Base-by-base conservation (phyloP, 2,888 invertebrate species). In the Cenopis cana region DNA sequence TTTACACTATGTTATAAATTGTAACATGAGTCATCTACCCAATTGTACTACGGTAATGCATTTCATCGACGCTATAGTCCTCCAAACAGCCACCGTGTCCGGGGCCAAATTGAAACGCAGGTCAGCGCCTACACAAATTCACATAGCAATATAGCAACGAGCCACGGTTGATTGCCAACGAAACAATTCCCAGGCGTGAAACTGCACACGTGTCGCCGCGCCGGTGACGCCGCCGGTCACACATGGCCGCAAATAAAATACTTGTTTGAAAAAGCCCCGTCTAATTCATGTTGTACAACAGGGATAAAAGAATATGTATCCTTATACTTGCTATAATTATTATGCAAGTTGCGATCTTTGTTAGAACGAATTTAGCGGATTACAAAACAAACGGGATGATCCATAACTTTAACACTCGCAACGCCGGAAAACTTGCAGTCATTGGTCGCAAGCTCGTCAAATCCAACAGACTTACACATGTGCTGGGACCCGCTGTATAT, bases 81-180 rank as follows among this genome's bases (percentile, higher is more conserved):
- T 49, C 12, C 68, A 69, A 62, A 62, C 49, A 49, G 14, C 68
- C 55, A 20, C 10, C 12, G 56, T 24, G 36, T 50, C 36, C 20
- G 52, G 10, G 52, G 18, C 52, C 24, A 59, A 71, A 71, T 71
- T 66, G 71, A 71, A 71, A 61, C 67, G 60, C 66, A 61, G 70
- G 59, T 70, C 70, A 70, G 67, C 55, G 56, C 66, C 67, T 67
- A 71, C 71, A 71, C 71, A 71, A 71, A 71, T 71, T 71, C 66
- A 55, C 55, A 61, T 70, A 65, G 69, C 69, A 70, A 65, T n/a
- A 62, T n/a, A 62, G 62, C 62, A 69, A 62, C 64, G 62, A 62
- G 70, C 60, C 36, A 49, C 60, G 70, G 66, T 66, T 71, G 70
- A 71, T 66, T 71, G 70, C 60, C 46, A 59, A 12, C 54, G 70